Evolutionary conservation across 2,797 vertebrate genomes (phyloP), one percentile per base, ranked within the genome.

Genomic region (Anguilla obscura): DNA sequence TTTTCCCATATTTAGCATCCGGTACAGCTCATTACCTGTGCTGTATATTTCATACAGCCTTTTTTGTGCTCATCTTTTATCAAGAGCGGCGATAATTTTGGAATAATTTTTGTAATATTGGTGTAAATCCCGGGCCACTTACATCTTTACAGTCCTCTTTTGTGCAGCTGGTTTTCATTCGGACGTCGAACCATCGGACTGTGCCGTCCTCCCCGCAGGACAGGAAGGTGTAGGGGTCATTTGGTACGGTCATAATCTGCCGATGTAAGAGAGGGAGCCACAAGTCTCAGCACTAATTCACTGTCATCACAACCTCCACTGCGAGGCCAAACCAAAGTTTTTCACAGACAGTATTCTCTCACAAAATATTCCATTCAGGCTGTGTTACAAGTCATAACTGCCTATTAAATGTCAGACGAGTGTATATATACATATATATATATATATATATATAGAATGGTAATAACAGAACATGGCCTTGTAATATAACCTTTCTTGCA

Each of bases 141-240:
- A 99, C 99, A 93, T 99, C 99, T 98, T 99, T 99, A 94, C 99
- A 99, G 93, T 99, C 98, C 96, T 99, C 98, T 94, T 99, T 99
- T 87, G 97, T 98, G 94, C 99, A 99, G 95, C 98, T 99, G 7
- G 98, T 99, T 96, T 99, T 99, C 86, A 95, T 98, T 92, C 98
- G 97, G 86, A 96, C 94, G 92, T 97, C 97, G 93, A 97, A 97
- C 97, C 97, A 97, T 88, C 96, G 92, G 56, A 97, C 96, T 16
- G 96, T 97, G 83, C 96, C 97, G 92, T 97, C 96, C 93, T 97
- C 97, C 90, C 97, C 97, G 93, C 97, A 97, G 52, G 97, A 97
- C 18, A 97, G 94, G 90, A 97, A 97, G 88, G 96, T 96, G 89
- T 96, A 96, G 27, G 96, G 96, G 93, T 97, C 96, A 92, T 95